Conservation (phyloP, 1,140 invertebrate genomes). For the Homarus americanus region DNA sequence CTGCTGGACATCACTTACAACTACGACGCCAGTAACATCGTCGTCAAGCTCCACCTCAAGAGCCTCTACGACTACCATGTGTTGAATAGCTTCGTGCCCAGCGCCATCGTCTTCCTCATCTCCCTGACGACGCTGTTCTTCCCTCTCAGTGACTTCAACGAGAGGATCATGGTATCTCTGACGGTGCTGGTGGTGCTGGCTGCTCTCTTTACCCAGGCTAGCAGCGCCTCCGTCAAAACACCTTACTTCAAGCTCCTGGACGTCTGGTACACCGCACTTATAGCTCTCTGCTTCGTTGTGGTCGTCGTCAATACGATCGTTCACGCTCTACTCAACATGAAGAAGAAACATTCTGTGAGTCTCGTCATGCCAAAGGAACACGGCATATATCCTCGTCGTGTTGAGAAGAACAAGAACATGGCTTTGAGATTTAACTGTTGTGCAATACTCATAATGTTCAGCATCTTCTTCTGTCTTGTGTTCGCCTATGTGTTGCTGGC, state of each 20-base stretch:
- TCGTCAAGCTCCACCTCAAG: conserved; percentile 30
- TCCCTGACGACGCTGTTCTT: conserved; percentile 58
- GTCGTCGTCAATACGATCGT: conserved; percentile 36
- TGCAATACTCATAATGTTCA: background rate
- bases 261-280: conserved; percentile 56
- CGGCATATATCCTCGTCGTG: too few species aligned
- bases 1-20: conserved; percentile 4
- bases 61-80: conserved; percentile 56
- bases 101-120: conserved; percentile 53
- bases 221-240: conserved; percentile 54
- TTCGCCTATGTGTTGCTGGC: background rate
- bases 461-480: background rate
- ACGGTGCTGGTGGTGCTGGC: conserved; percentile 56
- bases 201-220: conserved; percentile 51
- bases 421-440: background rate
- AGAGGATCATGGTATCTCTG: conserved; percentile 64
- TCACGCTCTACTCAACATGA: conserved; percentile 17
- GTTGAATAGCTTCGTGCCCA: conserved; percentile 56
- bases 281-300: conserved; percentile 40
- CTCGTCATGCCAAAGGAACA: background rate
- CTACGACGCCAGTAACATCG: background rate
- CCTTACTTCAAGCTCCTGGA: conserved; percentile 60
- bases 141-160: conserved; percentile 48
- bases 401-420: background rate
- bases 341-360: background rate